Evolutionary conservation across 2,888 invertebrate genomes (phyloP), one percentile per base, ranked within the genome.

Genomic region (Cabera pusaria): DNA sequence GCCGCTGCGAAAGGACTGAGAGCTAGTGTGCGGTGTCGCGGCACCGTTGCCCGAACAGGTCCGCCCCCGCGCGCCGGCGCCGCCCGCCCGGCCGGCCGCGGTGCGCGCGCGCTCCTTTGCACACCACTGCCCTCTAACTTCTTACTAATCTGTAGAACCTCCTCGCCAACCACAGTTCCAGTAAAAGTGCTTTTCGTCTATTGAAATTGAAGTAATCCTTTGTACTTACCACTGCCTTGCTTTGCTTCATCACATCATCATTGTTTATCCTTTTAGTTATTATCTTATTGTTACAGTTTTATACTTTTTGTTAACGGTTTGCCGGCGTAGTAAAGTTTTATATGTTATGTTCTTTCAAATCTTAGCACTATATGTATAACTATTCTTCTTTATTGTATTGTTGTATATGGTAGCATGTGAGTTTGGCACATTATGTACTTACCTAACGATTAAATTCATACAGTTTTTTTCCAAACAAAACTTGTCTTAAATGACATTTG

Each of bases 11-110:
- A 73, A 81, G 83, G 83, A 87, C 88, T 87, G 87, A 76, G 81
- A 69, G 72, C 66, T 64, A 67, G 76, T 76, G 84, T 83, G 86
- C 82, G 82, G 79, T 75, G 81, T 70, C 64, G 76, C 79, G 83
- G 77, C 86, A 88, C 85, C 85, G 86, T 85, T 86, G 89, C 79
- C 78, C 63, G 83, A 72, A 79, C 85, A 76, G 84, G 84, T 83
- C 84, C 83, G 82, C 85, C 86, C 86, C 78, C 83, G 75, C 80
- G 72, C 69, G 68, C 71, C 65, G 54, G 52, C 64, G 72, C 71
- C 69, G 72, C 73, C 75, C 66, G 71, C 67, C 64, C 65, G 67
- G 61, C 67, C 64, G 64, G 72, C 60, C 64, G 74, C 72, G n/a
- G n/a, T n/a, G 71, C 72, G 66, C 72, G 66, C 69, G 71, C 72